Percentiles rank a stretch among this genome's conserved stretches.
These are phyloP conservation scores for Eulithis testata DNA, from an alignment of 2,888 invertebrate species.

Conservation along the genomic window DNA sequence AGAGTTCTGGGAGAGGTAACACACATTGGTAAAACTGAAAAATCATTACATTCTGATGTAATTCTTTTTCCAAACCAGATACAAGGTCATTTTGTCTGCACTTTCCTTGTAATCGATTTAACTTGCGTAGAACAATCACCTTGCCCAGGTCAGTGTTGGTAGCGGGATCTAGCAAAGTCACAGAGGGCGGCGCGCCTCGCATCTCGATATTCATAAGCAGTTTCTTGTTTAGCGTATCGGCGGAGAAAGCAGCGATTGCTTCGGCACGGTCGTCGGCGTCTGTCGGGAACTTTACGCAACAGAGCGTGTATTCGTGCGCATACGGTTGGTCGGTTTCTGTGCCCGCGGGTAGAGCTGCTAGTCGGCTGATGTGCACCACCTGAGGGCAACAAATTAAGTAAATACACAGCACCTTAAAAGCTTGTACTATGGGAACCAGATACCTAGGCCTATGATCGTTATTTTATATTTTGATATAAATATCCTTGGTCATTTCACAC, in stretches of 20 bases:
- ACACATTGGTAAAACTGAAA: too few relatives aligned
- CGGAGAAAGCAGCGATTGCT: conserved; percentile 87
- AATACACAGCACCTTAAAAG: too few relatives aligned
- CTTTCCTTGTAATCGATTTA: too few relatives aligned
- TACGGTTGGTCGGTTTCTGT: conserved; percentile 88
- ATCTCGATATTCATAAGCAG: conserved; percentile 94
- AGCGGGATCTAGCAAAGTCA: conserved; percentile 79
- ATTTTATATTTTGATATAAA: too few relatives aligned
- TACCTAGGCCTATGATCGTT: too few relatives aligned
- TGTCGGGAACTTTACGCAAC: conserved; percentile 92
- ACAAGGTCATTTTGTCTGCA: background rate
- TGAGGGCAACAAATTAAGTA: conserved; percentile 44
- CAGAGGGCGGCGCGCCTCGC: conserved; percentile 83
- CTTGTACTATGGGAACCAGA: too few relatives aligned
- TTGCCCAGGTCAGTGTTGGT: conserved; percentile 82
- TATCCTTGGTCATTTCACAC: too few relatives aligned
- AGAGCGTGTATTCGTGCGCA: conserved; percentile 94
- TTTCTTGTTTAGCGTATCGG: conserved; percentile 88
- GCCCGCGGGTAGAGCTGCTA: conserved; percentile 93
- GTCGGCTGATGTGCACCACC: conserved; percentile 86
- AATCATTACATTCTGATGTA: too few relatives aligned
- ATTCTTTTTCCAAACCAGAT: background rate
- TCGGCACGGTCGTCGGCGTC: conserved; percentile 94
- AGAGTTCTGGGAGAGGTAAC: too few relatives aligned
- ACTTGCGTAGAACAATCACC: conserved; percentile 52